Evolutionary conservation across 2,797 vertebrate species (phyloP).

Genomic region (Echiichthys vipera): DNA sequence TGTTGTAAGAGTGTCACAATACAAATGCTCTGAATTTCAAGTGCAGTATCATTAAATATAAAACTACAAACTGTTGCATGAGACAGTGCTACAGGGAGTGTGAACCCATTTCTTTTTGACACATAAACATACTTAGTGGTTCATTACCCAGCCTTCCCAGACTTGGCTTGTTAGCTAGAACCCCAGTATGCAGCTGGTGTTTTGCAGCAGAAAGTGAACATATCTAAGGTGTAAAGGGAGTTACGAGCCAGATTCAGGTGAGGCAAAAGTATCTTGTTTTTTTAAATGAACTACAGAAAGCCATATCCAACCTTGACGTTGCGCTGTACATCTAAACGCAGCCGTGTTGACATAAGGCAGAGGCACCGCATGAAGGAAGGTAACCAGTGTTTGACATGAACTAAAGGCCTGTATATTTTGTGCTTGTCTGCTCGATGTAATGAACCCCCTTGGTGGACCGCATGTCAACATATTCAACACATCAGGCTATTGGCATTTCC

Average conservation of each 20-base stretch:
- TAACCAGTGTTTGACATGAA: conserved; percentile 15
- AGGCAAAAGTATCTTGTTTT: background rate
- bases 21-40: too few relatives aligned
- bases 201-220: background rate
- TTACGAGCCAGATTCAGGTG: background rate
- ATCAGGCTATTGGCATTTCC: conserved; percentile 32
- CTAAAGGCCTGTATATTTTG: conserved; percentile 19
- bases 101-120: background rate
- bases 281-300: background rate
- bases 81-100: background rate
- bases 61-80: background rate
- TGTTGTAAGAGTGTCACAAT: too few relatives aligned
- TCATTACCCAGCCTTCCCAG: background rate
- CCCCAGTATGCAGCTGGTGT: background rate
- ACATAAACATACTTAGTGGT: background rate
- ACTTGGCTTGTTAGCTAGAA: background rate
- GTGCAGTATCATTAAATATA: background rate
- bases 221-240: background rate
- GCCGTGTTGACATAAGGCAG: background rate
- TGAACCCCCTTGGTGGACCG: conserved; percentile 31
- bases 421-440: conserved; percentile 19
- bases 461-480: conserved; percentile 42
- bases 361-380: background rate
- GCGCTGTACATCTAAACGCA: background rate
- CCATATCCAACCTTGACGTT: background rate